A percentile compares a stretch with the other conserved stretches of the same genome.
phyloP scores from a whole-genome alignment of 2,113 vertebrate genomes.

The Notothenia coriiceps region DNA sequence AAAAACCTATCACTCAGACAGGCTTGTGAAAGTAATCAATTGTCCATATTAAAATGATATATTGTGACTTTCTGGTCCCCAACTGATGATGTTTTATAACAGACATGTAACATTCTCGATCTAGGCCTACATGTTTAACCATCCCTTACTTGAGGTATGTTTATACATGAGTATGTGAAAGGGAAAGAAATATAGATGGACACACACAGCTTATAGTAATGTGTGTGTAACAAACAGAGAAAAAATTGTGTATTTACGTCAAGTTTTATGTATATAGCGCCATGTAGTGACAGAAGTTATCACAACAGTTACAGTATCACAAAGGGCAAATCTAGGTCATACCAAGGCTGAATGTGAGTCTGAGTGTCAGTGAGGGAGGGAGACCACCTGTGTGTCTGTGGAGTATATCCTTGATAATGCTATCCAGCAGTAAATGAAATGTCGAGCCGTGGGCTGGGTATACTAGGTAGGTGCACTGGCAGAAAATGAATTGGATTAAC shows the following conservation, averaged over 20 bases:
- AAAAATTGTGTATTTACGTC: background rate
- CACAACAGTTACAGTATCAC: too few relatives aligned
- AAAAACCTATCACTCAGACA: background rate
- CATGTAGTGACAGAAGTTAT: too few relatives aligned
- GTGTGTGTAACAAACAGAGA: background rate
- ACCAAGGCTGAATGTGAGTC: background rate
- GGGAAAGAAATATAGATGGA: background rate
- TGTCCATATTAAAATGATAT: background rate
- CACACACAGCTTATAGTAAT: background rate
- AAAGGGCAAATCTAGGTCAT: too few relatives aligned
- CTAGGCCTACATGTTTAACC: background rate
- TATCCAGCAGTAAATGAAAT: conserved; percentile 59
- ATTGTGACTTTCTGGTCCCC: background rate
- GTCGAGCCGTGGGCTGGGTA: conserved; percentile 45
- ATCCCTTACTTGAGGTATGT: background rate
- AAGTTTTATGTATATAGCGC: too few relatives aligned
- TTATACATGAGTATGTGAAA: background rate
- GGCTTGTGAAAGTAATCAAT: conserved; percentile 21
- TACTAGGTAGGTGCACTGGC: conserved; percentile 42
- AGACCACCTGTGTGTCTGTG: conserved; percentile 15
- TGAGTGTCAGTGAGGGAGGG: conserved; percentile 17
- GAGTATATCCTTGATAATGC: conserved; percentile 65
- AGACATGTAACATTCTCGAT: background rate
- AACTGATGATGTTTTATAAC: background rate
- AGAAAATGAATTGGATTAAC: conserved; percentile 54